Evolutionary conservation across 1,140 invertebrate species (phyloP).

Genomic region (Coptotermes formosanus): DNA sequence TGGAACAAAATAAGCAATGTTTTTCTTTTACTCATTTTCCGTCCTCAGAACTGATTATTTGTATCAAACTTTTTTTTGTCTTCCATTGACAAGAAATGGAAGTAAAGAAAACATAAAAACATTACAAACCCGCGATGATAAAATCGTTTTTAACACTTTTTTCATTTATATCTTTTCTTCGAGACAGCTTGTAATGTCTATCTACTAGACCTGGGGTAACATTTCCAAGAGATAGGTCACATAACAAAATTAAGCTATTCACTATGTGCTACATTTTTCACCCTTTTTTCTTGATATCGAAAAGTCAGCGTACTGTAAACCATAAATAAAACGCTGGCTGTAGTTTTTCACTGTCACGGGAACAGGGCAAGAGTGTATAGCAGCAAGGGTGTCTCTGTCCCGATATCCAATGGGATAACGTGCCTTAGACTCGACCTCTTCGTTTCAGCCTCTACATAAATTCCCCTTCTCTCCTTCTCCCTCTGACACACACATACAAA

Average conservation of each 20-base stretch:
- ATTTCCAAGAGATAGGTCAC: conserved; percentile 3
- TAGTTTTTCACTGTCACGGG: background rate
- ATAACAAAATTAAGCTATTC: background rate
- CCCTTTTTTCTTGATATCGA: background rate
- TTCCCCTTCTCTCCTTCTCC: too few relatives aligned
- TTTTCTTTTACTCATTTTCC: too few relatives aligned
- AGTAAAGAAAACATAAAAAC: background rate
- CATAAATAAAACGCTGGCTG: background rate
- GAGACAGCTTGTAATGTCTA: background rate
- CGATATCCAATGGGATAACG: background rate
- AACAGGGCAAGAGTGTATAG: background rate
- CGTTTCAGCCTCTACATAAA: background rate
- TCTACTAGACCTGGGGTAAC: conserved; percentile 5
- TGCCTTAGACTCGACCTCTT: background rate
- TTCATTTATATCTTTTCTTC: background rate
- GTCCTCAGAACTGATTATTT: too few relatives aligned
- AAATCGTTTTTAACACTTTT: background rate
- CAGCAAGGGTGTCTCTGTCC: background rate
- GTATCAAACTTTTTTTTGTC: too few relatives aligned
- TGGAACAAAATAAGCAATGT: too few relatives aligned
- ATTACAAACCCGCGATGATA: background rate
- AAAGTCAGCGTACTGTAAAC: background rate
- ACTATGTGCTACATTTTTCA: background rate
- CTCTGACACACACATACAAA: background rate
- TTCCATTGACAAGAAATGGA: too few relatives aligned